Base-by-base conservation (phyloP, 2,113 vertebrate genomes). In the Junco hyemalis region DNA sequence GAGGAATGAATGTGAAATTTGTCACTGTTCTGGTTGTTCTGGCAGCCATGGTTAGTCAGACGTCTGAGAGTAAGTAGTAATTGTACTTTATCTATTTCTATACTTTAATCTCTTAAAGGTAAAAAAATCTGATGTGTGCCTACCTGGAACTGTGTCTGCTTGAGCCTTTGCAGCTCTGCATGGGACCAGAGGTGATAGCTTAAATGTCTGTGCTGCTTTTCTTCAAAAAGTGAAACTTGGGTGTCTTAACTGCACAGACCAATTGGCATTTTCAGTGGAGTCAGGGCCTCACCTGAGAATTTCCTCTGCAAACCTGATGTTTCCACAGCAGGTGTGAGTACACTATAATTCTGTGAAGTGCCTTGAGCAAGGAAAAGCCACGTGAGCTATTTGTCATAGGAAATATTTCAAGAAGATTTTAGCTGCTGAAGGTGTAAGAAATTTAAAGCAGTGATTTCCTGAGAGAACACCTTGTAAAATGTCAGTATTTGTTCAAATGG, bases 51-150 rank as follows among this genome's bases (percentile, higher is more conserved):
- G 54, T 95, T 71, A 61, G 92, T 89, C 94, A 7, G 16, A 60
- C 90, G 0, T 97, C 96, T 6, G 92, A 97, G 61, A 98, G 98
- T 98, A 96, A 98, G 98, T 97, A 69, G 23, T 29, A 57, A 33
- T 2, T 59, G 33, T 38, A 25, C 38, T 71, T 78, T 57, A 36
- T 26, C 42, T 89, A 9, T 60, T 92, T 68, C 47, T 90, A 19
- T 42, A 29, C 14, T 71, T 71, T 29, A 45, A 45, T 48, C 9
- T 59, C 36, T 28, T 70, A 44, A 13, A 5, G 35, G 7, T 38
- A 40, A 63, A 25, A 44, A 20, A 42, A 47, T 14, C 11, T 1
- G 0, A 59, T 44, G 3, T 6, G 11, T 64, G 12, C 35, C 66
- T 73, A 12, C n/a, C 38, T 33, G 63, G 68, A 78, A 51, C 11